Evolutionary conservation across 2,797 vertebrate genomes (phyloP).

Genomic region (Typhlichthys eigenmanni): DNA sequence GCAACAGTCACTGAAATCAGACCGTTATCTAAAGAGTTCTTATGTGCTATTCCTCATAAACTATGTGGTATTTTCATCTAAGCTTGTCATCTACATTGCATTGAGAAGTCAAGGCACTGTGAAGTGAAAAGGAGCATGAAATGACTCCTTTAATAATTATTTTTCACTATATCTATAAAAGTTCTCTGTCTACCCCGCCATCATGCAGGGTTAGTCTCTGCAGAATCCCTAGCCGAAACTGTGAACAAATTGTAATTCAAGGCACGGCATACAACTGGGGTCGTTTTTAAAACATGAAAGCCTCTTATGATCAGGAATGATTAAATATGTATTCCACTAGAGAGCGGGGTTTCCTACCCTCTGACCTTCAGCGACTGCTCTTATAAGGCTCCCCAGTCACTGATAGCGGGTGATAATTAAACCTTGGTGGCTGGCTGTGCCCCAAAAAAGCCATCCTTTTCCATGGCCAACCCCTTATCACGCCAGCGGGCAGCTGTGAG

Average conservation of each 20-base stretch:
- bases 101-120: too few species aligned
- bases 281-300: slow-evolving; percentile 42
- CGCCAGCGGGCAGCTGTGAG: slow-evolving; percentile 28
- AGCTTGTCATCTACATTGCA: too few species aligned
- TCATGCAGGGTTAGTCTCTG: not conserved
- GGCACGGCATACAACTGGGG: slow-evolving; percentile 26
- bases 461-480: slow-evolving; percentile 64
- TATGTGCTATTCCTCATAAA: too few species aligned
- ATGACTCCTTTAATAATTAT: not conserved
- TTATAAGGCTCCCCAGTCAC: slow-evolving; percentile 45
- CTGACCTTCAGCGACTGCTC: slow-evolving; percentile 66
- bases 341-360: slow-evolving; percentile 54
- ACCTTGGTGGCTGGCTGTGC: slow-evolving; percentile 65
- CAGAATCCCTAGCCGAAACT: slow-evolving; percentile 1
- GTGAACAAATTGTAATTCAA: slow-evolving; percentile 30
- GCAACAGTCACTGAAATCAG: too few species aligned
- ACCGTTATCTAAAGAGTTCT: too few species aligned
- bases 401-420: slow-evolving; percentile 73
- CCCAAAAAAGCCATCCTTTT: slow-evolving; percentile 68
- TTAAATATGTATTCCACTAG: slow-evolving; percentile 69
- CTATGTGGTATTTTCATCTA: too few species aligned
- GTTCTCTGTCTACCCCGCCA: too few species aligned
- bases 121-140: too few species aligned
- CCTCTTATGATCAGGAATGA: slow-evolving; percentile 39
- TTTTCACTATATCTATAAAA: not conserved